Evolutionary conservation across 1,140 invertebrate genomes (phyloP).

Genomic region (Tetragnatha versicolor): DNA sequence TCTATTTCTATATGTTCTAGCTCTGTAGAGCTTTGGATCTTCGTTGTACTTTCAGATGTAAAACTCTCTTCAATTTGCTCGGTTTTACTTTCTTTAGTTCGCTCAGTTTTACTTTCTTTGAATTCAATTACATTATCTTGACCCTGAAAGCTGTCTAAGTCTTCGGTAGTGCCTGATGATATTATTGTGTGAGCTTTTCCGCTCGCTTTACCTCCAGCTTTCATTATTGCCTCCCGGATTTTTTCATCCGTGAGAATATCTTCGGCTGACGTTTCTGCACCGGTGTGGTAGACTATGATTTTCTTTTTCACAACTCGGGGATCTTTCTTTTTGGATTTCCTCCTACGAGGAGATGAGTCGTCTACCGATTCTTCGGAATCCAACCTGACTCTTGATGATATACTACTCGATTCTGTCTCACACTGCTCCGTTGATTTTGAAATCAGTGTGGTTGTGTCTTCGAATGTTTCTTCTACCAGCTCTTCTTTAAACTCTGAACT

Average conservation of each 20-base stretch:
- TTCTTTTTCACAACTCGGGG: conserved; percentile 27
- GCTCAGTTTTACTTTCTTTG: not conserved
- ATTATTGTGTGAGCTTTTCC: conserved; percentile 27
- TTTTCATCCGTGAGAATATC: conserved; percentile 42
- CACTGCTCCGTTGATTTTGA: no score
- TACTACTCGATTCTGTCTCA: no score
- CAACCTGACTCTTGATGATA: no score
- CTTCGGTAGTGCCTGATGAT: conserved; percentile 33
- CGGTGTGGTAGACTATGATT: conserved; percentile 43
- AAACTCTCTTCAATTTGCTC: not conserved
- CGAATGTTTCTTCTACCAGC: no score
- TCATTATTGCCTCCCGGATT: conserved; percentile 56
- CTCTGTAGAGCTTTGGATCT: conserved; percentile 32
- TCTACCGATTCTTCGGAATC: no score
- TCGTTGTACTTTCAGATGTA: not conserved
- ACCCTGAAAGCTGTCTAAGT: conserved; percentile 33
- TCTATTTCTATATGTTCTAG: conserved; percentile 31
- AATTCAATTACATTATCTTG: conserved; percentile 29
- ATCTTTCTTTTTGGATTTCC: conserved; percentile 28
- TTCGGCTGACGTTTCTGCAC: conserved; percentile 25
- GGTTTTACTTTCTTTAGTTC: no score
- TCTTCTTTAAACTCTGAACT: no score
- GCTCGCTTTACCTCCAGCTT: conserved; percentile 39
- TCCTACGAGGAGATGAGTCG: conserved; percentile 1
- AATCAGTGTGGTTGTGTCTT: no score